phyloP scores from a whole-genome alignment of 2,797 vertebrate species.

The Arctocebus calabarensis region DNA sequence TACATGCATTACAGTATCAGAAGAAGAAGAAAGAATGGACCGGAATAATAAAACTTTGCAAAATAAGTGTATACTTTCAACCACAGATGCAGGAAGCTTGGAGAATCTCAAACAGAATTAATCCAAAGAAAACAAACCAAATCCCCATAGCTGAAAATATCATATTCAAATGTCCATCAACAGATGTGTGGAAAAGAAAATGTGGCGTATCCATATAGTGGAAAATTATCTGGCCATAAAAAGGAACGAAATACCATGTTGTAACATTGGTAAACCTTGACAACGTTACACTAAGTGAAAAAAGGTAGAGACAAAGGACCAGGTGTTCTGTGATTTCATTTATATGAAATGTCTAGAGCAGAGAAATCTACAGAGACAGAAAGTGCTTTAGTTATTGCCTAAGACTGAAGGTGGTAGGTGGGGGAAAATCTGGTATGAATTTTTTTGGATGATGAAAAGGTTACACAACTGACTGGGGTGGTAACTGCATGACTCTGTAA shows the following conservation, averaged over 20 bases:
- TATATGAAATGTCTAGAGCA: not conserved
- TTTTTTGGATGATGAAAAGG: not conserved
- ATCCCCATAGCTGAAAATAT: not conserved
- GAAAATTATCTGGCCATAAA: not conserved
- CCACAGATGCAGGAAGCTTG: not conserved
- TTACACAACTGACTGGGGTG: not conserved
- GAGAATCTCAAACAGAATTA: not conserved
- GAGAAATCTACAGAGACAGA: not conserved
- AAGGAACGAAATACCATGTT: not conserved
- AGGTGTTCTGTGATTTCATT: not conserved
- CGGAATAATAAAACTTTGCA: not conserved
- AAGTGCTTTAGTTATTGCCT: not conserved
- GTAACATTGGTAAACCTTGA: not conserved
- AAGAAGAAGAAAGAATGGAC: not conserved
- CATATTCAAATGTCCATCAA: not conserved
- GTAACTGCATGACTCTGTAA: not conserved
- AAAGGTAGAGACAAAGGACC: too few species aligned
- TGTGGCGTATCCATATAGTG: not conserved
- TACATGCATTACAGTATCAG: not conserved
- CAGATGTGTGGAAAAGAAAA: not conserved
- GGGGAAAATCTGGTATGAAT: not conserved
- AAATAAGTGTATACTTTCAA: not conserved
- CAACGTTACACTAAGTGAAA: not conserved
- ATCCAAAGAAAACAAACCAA: not conserved
- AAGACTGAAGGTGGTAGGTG: not conserved